phyloP scores from a whole-genome alignment of 1,140 invertebrate species.

The Drosophila fuyamai region DNA sequence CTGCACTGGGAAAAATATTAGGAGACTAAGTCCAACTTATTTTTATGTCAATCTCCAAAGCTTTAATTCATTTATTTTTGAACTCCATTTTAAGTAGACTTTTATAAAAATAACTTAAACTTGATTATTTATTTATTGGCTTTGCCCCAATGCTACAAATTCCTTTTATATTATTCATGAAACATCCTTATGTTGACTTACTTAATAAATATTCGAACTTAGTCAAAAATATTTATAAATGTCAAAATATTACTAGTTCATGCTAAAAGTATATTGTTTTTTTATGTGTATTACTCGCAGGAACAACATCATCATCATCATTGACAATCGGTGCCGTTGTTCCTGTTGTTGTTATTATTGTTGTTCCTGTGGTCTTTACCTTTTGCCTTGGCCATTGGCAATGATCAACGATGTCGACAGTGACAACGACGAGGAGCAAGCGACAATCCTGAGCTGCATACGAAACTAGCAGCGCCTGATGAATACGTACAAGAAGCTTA shows the following conservation, averaged over 20 bases:
- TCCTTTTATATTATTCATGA: too few relatives aligned
- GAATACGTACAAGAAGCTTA: conserved; percentile 39
- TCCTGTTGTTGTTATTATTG: conserved; percentile 16
- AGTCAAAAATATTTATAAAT: too few relatives aligned
- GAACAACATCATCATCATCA: conserved; percentile 38
- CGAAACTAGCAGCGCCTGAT: conserved; percentile 60
- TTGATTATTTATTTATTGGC: too few relatives aligned
- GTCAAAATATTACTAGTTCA: too few relatives aligned
- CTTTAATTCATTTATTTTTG: too few relatives aligned
- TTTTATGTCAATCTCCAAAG: too few relatives aligned
- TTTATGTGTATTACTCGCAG: conserved; percentile 19
- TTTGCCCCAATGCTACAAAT: too few relatives aligned
- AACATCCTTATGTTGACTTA: too few relatives aligned
- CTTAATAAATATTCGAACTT: too few relatives aligned
- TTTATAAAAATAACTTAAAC: too few relatives aligned
- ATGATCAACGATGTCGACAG: conserved; percentile 77
- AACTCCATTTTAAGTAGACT: too few relatives aligned
- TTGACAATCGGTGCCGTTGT: conserved; percentile 32
- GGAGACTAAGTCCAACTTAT: too few relatives aligned
- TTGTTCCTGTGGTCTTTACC: conserved; percentile 32
- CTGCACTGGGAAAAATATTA: conserved; percentile 17
- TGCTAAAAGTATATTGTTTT: background rate
- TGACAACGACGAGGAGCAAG: conserved; percentile 78
- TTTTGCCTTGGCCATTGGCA: conserved; percentile 42
- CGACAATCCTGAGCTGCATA: conserved; percentile 82